Percentiles rank a stretch among this genome's conserved stretches.
These are phyloP conservation scores for Piaya cayana DNA, from an alignment of 2,113 vertebrate species.

Conservation along the genomic window DNA sequence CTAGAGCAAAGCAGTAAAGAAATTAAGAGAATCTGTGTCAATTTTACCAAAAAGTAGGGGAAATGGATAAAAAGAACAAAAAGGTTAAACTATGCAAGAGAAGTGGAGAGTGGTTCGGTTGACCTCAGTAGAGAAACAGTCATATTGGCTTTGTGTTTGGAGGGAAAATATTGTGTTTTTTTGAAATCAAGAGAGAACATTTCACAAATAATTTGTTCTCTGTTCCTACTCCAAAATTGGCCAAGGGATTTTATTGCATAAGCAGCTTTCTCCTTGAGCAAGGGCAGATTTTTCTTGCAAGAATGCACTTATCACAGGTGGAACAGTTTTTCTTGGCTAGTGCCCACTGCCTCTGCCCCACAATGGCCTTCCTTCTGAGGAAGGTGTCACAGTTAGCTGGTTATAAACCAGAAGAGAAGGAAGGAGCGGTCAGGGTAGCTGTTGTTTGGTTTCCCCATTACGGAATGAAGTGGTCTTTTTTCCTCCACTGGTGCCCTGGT, in stretches of 20 bases:
- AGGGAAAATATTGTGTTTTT: background rate
- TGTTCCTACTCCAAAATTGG: conserved; percentile 6
- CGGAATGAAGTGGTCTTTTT: background rate
- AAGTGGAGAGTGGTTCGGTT: background rate
- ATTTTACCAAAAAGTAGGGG: background rate
- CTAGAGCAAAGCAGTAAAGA: background rate
- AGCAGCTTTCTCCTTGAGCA: conserved; percentile 47
- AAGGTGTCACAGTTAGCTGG: background rate
- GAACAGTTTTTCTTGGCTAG: background rate
- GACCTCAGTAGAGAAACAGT: background rate
- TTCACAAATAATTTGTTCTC: conserved; percentile 43
- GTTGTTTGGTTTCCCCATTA: background rate
- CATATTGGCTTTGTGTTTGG: background rate
- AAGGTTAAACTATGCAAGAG: background rate
- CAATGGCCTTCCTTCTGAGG: background rate
- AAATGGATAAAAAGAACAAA: background rate
- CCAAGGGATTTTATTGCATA: background rate
- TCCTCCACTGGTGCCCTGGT: background rate
- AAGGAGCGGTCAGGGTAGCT: background rate
- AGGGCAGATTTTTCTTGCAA: background rate
- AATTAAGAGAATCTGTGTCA: background rate
- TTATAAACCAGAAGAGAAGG: background rate
- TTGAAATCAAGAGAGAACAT: conserved; percentile 6
- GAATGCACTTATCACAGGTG: background rate
- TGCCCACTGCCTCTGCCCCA: background rate